phyloP scores from a whole-genome alignment of 2,113 vertebrate genomes.

The Erinaceus europaeus region DNA sequence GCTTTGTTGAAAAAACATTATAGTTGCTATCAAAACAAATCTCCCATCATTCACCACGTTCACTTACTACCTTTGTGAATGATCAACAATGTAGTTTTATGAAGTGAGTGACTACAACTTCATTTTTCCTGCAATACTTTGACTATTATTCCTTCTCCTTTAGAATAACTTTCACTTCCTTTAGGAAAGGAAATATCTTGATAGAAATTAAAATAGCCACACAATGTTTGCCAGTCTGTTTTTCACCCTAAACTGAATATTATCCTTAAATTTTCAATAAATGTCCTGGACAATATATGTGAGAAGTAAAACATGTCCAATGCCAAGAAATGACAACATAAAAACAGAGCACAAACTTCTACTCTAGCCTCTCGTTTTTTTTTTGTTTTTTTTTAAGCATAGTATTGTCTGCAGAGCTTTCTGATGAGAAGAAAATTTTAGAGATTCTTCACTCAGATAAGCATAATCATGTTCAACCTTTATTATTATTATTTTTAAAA shows the following conservation, averaged over 20 bases:
- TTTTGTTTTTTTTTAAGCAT: not conserved
- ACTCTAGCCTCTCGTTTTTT: not conserved
- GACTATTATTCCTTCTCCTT: not conserved
- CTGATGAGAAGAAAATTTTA: not conserved
- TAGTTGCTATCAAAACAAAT: not conserved
- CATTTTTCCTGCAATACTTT: not conserved
- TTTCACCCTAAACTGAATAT: not conserved
- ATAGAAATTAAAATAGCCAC: slow-evolving; percentile 35
- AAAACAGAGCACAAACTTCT: not conserved
- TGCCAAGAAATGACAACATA: not conserved
- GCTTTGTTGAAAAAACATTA: slow-evolving; percentile 9
- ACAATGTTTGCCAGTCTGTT: not conserved
- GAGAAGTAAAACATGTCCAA: not conserved
- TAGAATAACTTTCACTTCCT: slow-evolving; percentile 1
- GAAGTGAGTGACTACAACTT: not conserved
- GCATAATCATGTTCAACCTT: not conserved
- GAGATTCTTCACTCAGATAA: not conserved
- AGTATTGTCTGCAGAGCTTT: not conserved
- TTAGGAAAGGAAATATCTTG: slow-evolving; percentile 9
- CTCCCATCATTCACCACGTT: not conserved
- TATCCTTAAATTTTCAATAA: not conserved
- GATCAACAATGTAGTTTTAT: not conserved
- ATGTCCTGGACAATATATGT: not conserved
- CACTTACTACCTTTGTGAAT: not conserved
- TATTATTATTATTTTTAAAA: not conserved